Percentiles rank a stretch among this genome's conserved stretches.
These are phyloP conservation scores for Drosophila melanosoma DNA, from an alignment of 2,888 invertebrate species.

Conservation along the genomic window DNA sequence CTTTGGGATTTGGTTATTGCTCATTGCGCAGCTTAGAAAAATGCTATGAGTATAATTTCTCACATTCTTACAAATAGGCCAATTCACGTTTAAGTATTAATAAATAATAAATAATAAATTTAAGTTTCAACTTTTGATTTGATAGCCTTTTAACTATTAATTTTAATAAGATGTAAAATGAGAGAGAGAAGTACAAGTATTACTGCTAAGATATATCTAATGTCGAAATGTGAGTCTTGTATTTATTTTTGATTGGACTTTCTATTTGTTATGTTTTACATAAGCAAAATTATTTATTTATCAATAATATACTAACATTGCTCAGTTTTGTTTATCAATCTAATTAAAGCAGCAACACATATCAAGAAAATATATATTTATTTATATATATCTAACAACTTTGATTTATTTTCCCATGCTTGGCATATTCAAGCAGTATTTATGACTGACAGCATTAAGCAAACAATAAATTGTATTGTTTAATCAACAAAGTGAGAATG, in stretches of 20 bases:
- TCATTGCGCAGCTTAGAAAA: conserved; percentile 28
- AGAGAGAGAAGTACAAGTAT: too few relatives aligned
- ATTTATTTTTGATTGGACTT: too few relatives aligned
- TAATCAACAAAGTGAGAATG: background rate
- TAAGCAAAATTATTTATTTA: too few relatives aligned
- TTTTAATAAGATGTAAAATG: background rate
- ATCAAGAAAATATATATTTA: background rate
- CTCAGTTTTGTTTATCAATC: background rate
- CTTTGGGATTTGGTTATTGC: conserved; percentile 22
- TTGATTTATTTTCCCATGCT: background rate
- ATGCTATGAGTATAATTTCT: conserved; percentile 6
- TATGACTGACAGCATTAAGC: background rate
- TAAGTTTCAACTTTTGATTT: background rate
- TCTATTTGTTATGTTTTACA: too few relatives aligned
- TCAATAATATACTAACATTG: background rate
- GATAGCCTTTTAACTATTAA: background rate
- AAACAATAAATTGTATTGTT: background rate
- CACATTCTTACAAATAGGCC: background rate
- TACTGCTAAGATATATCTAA: too few relatives aligned
- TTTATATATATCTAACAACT: background rate
- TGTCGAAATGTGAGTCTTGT: too few relatives aligned
- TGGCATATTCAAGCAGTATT: background rate
- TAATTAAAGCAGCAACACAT: background rate
- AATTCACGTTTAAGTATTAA: background rate
- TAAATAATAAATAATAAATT: too few relatives aligned